phyloP scores from a whole-genome alignment of 2,113 vertebrate species.

The Cercocebus atys region DNA sequence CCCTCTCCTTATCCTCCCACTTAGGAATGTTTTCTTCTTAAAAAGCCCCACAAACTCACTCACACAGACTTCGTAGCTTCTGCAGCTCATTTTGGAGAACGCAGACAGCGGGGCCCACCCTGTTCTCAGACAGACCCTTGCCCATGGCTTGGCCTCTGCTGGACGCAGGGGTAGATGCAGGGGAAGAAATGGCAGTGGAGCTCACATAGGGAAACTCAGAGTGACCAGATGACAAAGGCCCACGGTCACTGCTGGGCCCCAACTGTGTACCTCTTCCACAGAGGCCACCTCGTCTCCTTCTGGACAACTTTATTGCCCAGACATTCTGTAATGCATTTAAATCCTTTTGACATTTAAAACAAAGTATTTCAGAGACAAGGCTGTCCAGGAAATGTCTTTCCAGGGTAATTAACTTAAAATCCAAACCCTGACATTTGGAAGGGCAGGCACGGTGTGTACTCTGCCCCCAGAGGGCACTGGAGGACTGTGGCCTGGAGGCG shows the following conservation, averaged over 20 bases:
- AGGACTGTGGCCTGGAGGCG: neutral
- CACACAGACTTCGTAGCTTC: neutral
- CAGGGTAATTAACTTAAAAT: neutral
- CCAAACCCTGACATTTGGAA: neutral
- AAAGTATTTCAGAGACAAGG: neutral
- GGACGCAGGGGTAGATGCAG: neutral
- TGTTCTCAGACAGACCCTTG: neutral
- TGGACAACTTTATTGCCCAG: neutral
- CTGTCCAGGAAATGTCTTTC: neutral
- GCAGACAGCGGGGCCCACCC: neutral
- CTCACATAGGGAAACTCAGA: neutral
- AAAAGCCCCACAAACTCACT: neutral
- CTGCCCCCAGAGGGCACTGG: neutral
- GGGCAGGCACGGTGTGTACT: neutral
- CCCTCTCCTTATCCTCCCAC: neutral
- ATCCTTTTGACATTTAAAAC: neutral
- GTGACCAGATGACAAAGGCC: no score
- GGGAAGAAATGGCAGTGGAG: neutral
- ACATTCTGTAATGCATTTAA: accelerated
- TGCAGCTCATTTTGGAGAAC: neutral
- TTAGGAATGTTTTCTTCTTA: neutral
- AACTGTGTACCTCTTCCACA: no score
- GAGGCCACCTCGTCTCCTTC: neutral
- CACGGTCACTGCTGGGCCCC: accelerated
- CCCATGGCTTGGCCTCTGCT: neutral